phyloP scores from a whole-genome alignment of 2,113 vertebrate genomes.

The Barnardius zonarius region DNA sequence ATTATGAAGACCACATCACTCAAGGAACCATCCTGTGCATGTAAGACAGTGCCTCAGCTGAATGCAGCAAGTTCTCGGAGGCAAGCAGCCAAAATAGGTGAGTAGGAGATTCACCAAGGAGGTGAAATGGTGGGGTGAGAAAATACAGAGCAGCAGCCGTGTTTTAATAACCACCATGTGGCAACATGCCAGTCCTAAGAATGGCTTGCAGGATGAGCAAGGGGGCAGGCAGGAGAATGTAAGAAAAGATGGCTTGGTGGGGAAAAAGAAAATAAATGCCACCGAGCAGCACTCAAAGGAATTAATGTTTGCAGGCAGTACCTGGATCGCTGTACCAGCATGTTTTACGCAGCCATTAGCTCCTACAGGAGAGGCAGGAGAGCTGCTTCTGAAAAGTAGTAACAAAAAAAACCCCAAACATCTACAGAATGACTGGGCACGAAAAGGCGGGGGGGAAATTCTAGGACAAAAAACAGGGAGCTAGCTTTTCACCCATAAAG shows the following conservation, averaged over 20 bases:
- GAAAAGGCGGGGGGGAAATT: not conserved
- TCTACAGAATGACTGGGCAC: not conserved
- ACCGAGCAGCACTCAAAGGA: not conserved
- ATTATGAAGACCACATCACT: not conserved
- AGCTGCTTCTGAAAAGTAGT: not conserved
- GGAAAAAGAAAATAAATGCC: not conserved
- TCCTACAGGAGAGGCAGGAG: not conserved
- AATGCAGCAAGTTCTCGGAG: not conserved
- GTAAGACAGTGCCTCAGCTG: not conserved
- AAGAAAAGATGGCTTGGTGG: not conserved
- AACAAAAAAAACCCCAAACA: not conserved
- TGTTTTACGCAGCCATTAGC: accelerated
- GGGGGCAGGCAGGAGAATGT: not conserved
- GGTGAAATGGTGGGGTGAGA: not conserved
- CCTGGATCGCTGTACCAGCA: not conserved
- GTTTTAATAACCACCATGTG: not conserved
- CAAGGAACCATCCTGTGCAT: not conserved
- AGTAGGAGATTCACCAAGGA: not conserved
- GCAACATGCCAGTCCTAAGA: not conserved
- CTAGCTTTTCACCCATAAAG: not conserved
- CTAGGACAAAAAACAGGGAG: not conserved
- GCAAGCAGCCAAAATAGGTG: not conserved
- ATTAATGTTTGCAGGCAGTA: not conserved
- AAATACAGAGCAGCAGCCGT: not conserved
- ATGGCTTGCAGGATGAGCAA: not conserved